Evolutionary conservation across 1,140 invertebrate genomes (phyloP).

Genomic region (Popillia japonica): DNA sequence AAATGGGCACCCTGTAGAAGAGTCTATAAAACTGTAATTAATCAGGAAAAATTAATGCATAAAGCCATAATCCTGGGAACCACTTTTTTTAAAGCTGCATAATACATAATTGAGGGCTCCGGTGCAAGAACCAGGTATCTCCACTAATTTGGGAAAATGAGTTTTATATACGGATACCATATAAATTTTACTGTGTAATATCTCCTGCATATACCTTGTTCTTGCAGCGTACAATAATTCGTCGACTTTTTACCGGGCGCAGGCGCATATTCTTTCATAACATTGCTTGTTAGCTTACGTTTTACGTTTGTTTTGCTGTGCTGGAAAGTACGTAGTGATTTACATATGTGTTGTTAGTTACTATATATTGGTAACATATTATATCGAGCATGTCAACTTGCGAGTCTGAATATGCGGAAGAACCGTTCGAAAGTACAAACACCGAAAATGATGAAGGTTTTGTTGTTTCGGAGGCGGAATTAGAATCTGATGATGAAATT

Average conservation of each 20-base stretch:
- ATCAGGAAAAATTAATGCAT: no score
- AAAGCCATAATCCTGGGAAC: no score
- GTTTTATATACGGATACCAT: neutral
- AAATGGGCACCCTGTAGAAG: no score
- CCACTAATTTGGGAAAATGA: neutral
- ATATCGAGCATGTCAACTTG: slow-evolving; percentile 12
- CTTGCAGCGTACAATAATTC: slow-evolving; percentile 6
- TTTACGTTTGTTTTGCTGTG: slow-evolving; percentile 18
- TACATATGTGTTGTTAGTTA: slow-evolving; percentile 3
- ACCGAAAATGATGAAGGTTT: slow-evolving; percentile 1
- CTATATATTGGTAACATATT: slow-evolving; percentile 6
- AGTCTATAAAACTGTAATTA: no score
- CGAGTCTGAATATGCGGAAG: slow-evolving; percentile 3
- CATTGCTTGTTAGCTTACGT: neutral
- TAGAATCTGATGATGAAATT: neutral
- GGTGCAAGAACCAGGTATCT: neutral
- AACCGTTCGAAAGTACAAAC: slow-evolving; percentile 10
- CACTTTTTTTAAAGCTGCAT: no score
- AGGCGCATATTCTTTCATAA: neutral
- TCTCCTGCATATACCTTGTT: neutral
- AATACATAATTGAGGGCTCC: neutral
- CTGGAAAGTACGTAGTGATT: slow-evolving; percentile 1
- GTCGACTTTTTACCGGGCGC: neutral
- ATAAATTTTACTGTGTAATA: neutral
- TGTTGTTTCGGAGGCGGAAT: neutral